phyloP scores from a whole-genome alignment of 2,113 vertebrate species.

The Solea senegalensis region DNA sequence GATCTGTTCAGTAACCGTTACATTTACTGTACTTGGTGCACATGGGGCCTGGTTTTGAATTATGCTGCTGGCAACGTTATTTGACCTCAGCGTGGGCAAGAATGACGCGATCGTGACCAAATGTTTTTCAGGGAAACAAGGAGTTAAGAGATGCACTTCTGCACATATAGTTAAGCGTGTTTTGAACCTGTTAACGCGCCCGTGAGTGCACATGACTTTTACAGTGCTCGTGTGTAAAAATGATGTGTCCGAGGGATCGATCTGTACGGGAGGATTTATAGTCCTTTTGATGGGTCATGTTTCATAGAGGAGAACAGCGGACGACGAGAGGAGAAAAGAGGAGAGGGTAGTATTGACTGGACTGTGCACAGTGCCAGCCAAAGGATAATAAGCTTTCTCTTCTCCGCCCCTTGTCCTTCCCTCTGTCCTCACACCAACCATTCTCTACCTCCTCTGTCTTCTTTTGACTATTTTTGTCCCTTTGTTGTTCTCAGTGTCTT shows the following conservation, averaged over 20 bases:
- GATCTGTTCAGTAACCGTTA: conserved; percentile 62
- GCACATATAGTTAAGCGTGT: not conserved
- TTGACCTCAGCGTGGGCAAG: conserved; percentile 70
- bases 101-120: conserved; percentile 26
- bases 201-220: not conserved
- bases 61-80: conserved; percentile 74
- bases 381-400: conserved; percentile 52
- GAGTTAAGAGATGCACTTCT: not conserved
- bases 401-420: conserved; percentile 44
- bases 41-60: conserved; percentile 75
- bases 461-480: conserved; percentile 23
- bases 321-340: conserved; percentile 28
- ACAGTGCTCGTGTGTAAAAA: conserved; percentile 8
- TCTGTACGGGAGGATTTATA: conserved; percentile 43
- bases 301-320: conserved; percentile 51
- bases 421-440: conserved; percentile 41
- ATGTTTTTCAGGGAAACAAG: conserved; percentile 14
- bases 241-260: conserved; percentile 35
- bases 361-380: conserved; percentile 39
- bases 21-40: conserved; percentile 71
- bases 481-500: not conserved
- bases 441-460: conserved; percentile 12
- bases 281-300: conserved; percentile 44
- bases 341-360: conserved; percentile 62
- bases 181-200: not conserved